phyloP scores from a whole-genome alignment of 2,113 vertebrate species.

The Stigmatopora argus region DNA sequence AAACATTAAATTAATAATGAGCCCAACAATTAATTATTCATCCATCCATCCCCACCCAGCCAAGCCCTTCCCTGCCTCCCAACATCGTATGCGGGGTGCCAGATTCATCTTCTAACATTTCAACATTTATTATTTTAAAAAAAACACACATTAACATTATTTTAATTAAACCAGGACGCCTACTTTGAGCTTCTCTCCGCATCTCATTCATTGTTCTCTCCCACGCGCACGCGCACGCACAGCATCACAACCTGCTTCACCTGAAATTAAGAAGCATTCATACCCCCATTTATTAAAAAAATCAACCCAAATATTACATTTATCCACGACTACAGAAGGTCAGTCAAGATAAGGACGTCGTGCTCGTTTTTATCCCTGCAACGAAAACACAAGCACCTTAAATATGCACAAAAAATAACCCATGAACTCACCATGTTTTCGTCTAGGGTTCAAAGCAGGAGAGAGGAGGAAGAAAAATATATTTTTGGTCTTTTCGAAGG shows the following conservation, averaged over 20 bases:
- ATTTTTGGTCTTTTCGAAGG: slow-evolving; percentile 21
- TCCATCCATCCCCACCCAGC: slow-evolving; percentile 43
- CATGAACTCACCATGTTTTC: slow-evolving; percentile 65
- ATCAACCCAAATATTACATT: too few relatives aligned
- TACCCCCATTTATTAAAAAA: neutral
- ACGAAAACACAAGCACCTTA: neutral
- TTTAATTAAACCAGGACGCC: neutral
- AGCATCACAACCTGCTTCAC: neutral
- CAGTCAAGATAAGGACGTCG: slow-evolving; percentile 5
- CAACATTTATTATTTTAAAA: neutral
- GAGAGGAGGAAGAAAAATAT: slow-evolving; percentile 32
- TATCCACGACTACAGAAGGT: too few relatives aligned
- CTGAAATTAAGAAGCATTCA: neutral
- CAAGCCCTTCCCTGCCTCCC: slow-evolving; percentile 32
- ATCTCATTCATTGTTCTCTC: neutral
- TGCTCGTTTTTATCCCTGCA: neutral
- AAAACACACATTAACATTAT: neutral
- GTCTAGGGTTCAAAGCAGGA: slow-evolving; percentile 25
- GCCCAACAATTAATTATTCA: slow-evolving; percentile 25
- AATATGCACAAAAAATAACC: neutral
- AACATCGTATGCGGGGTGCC: slow-evolving; percentile 2
- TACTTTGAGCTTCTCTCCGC: neutral
- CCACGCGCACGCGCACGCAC: neutral
- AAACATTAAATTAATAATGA: slow-evolving; percentile 37
- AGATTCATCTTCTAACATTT: neutral